Conservation (phyloP, 2,113 vertebrate genomes). For the Apodemus speciosus region DNA sequence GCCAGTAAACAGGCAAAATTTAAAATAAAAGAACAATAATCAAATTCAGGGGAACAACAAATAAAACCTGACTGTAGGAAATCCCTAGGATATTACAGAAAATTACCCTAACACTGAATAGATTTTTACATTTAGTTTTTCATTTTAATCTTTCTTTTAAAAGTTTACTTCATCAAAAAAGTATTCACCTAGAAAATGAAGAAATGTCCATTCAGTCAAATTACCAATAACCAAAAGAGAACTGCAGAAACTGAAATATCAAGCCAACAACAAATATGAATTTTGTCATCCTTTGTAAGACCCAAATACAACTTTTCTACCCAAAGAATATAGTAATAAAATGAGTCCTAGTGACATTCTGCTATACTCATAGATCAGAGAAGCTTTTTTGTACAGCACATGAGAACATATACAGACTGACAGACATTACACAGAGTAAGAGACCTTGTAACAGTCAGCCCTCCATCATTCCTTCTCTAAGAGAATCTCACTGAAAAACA, state of each 20-base stretch:
- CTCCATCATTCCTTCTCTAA: neutral
- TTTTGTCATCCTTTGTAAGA: neutral
- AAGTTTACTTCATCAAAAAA: neutral
- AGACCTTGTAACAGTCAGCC: neutral
- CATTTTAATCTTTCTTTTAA: neutral
- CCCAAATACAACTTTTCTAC: neutral
- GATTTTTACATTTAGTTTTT: neutral
- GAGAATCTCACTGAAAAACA: neutral
- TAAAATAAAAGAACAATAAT: neutral
- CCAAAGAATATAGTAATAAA: neutral
- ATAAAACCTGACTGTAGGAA: neutral
- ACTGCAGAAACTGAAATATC: neutral
- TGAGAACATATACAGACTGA: neutral
- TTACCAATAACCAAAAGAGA: neutral
- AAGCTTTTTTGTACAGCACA: too few species aligned
- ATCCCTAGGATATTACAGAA: neutral
- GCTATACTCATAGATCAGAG: neutral
- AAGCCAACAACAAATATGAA: neutral
- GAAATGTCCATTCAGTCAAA: neutral
- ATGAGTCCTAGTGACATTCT: neutral
- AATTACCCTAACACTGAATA: neutral
- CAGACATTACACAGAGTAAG: neutral
- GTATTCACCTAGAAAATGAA: neutral
- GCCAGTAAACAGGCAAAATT: neutral
- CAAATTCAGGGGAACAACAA: neutral